Percentiles rank a stretch among this genome's conserved stretches.
Evolutionary conservation across 2,888 invertebrate genomes (phyloP).

Genomic region (Dicyrtomina minuta): DNA sequence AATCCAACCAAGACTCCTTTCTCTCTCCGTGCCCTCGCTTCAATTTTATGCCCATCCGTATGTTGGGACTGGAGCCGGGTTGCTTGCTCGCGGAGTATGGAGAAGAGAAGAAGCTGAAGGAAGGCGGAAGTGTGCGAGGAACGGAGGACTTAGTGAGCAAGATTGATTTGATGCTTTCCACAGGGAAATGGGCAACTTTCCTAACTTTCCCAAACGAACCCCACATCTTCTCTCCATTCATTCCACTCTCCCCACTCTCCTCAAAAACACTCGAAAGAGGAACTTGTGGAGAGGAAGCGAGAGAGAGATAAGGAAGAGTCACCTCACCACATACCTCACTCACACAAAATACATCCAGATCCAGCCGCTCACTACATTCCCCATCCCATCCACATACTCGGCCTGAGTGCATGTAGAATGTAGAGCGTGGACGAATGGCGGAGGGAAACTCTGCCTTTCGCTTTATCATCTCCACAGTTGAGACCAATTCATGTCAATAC

Average conservation of each 20-base stretch:
- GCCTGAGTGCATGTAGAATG: constrained; percentile 25
- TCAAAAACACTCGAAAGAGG: too few species aligned
- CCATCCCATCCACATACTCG: neutral
- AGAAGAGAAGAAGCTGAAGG: too few species aligned
- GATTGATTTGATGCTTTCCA: constrained; percentile 38
- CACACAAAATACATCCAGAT: too few species aligned
- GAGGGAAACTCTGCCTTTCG: constrained; percentile 15
- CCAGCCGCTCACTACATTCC: too few species aligned
- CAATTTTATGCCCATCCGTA: too few species aligned
- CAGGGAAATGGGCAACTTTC: constrained; percentile 37
- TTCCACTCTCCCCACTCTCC: constrained; percentile 1
- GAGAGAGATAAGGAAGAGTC: constrained; percentile 10
- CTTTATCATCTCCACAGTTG: too few species aligned
- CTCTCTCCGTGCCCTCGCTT: too few species aligned
- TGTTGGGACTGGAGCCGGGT: neutral
- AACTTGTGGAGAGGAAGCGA: constrained; percentile 8
- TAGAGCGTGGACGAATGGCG: constrained; percentile 19
- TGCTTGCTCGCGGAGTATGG: neutral
- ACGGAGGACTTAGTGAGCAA: constrained; percentile 32
- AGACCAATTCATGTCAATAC: too few species aligned
- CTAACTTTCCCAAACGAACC: constrained; percentile 5
- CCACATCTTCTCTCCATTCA: constrained; percentile 6
- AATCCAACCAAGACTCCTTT: too few species aligned
- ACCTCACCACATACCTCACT: too few species aligned
- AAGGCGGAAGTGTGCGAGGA: constrained; percentile 20